Evolutionary conservation across 53 echinoderm and acorn worm species (phyloP).

Genomic region (Henricia sp.): DNA sequence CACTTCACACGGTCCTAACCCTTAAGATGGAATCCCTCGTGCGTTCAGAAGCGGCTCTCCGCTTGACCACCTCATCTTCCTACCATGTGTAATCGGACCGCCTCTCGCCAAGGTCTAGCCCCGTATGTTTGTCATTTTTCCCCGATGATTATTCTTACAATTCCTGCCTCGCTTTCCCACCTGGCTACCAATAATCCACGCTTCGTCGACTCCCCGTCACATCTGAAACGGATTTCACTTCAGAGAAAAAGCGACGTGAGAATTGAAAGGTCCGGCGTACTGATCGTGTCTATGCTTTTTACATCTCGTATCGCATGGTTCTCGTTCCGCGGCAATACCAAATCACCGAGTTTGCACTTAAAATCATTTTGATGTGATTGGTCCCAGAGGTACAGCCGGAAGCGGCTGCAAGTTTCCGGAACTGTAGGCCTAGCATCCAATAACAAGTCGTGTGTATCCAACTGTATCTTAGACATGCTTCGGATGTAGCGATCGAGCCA

Average conservation of each 20-base stretch:
- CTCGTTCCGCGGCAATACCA: conserved; percentile 37
- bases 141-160: no score
- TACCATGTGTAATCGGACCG: conserved; percentile 39
- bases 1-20: no score
- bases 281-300: no score
- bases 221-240: no score
- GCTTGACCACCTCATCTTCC: conserved; percentile 47
- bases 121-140: conserved; percentile 50
- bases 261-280: no score
- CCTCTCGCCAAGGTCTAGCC: conserved; percentile 27
- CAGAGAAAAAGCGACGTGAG: no score
- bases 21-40: no score
- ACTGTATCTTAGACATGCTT: neutral
- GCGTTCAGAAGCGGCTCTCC: conserved; percentile 38
- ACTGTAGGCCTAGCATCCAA: neutral
- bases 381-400: neutral
- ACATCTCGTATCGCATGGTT: conserved; percentile 20
- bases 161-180: conserved; percentile 21
- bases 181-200: conserved; percentile 57
- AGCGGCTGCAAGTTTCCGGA: neutral
- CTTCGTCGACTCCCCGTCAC: neutral
- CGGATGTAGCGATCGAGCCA: neutral
- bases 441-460: neutral
- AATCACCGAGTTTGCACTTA: conserved; percentile 63
- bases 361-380: conserved; percentile 40